Evolutionary conservation across 2,797 vertebrate genomes (phyloP), one percentile per base, ranked within the genome.

Genomic region (Stomatorhinus walkeri): DNA sequence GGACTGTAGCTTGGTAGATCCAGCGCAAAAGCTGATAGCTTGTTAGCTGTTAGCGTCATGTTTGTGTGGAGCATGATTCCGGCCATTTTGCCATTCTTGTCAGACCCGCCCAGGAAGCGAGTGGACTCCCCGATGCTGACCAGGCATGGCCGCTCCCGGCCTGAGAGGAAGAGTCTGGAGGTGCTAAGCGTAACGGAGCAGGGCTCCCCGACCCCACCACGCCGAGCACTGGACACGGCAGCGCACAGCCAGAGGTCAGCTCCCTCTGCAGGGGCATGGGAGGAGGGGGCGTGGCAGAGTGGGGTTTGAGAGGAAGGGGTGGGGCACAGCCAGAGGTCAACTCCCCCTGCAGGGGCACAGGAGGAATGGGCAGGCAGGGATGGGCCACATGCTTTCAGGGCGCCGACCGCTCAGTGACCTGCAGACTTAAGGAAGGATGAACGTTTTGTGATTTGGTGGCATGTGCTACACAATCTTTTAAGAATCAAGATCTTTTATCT

Each of bases 111-210:
- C 28, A 93, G 97, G 89, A 98, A 98, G 93, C 96, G 97, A 0
- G 97, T 98, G 1, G 97, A 98, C 93, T 98, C 97, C 1, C 97
- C 97, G 0, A 97, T 98, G 97, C 91, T 98, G 92, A 97, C 96
- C 28, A 96, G 97, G 12, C 97, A 98, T 0, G 97, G 97, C 56
- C 98, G 97, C 91, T 96, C 96, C 46, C 95, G 97, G 85, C 97
- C 97, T 0, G 97, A 98, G 93, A 95, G 97, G 92, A 98, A 98
- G 92, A 98, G 97, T 90, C 96, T 98, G 94, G 97, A 98, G 93
- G 97, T 98, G 4, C 94, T 98, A 79, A 98, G 97, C 88, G 96
- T 98, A 89, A 98, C 97, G 0, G 97, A 98, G 88, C 97, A 97
- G 16, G 97, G 97, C 88, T 98, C 97, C 89, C 97, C 97, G 0